These are phyloP conservation scores for Budorcas taxicolor DNA, from an alignment of 2,113 vertebrate genomes.

Conservation along the genomic window DNA sequence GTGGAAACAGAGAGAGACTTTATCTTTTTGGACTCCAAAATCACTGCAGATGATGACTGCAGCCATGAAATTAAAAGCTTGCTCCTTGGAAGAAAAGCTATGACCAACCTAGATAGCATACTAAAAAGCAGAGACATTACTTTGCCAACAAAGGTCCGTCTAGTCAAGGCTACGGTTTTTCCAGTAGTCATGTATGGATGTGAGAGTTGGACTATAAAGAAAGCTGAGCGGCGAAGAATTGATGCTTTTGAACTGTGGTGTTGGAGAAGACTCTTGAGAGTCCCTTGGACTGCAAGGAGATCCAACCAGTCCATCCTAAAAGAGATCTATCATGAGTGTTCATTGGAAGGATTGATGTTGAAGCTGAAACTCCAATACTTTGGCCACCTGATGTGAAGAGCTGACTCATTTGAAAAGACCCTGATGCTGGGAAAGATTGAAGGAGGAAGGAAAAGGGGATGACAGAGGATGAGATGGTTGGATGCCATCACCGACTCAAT, in stretches of 20 bases:
- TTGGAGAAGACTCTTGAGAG: neutral
- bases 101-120: neutral
- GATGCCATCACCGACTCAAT: neutral
- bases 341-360: neutral
- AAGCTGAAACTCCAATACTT: neutral
- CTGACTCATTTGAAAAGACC: neutral
- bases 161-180: neutral
- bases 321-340: neutral
- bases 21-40: neutral
- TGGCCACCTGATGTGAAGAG: neutral
- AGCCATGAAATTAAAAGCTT: neutral
- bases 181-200: neutral
- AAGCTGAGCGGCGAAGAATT: fast-evolving
- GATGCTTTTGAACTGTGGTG: neutral
- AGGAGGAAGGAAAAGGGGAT: neutral
- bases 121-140: neutral
- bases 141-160: neutral
- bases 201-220: neutral
- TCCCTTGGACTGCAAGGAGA: neutral
- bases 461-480: neutral
- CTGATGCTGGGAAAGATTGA: neutral
- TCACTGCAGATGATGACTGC: neutral
- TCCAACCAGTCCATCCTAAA: neutral
- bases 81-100: neutral
- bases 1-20: neutral